Base-by-base conservation (phyloP, 2,113 vertebrate species). In the Casuarius casuarius region DNA sequence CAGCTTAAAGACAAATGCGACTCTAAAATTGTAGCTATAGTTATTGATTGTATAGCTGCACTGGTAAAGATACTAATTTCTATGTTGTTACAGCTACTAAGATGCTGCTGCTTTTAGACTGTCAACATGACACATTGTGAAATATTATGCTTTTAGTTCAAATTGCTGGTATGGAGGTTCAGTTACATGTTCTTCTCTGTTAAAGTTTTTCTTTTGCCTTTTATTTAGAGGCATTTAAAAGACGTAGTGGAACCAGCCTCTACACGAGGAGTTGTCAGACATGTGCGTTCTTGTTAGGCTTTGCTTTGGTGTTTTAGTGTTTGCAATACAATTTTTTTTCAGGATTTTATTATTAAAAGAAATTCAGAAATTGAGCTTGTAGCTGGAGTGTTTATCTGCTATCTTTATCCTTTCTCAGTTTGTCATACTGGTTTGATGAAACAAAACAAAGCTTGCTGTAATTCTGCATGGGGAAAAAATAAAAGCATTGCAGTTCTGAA, bases 391-490 rank as follows among this genome's bases (percentile, higher is more conserved):
- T 86, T 95, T 89, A 54, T 89, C 56, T 92, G 7, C 2, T 94
- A 11, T 54, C 91, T 90, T 35, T 59, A 73, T 84, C 9, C 0
- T 86, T 77, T 63, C 40, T 84, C 49, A 18, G 79, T 84, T 73
- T 89, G 33, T 86, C 28, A 4, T 35, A 38, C 66, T 77, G 13
- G 15, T 83, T 90, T 93, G 74, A n/a, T 56, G 84, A 87, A 94
- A 81, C 29, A 74, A 84, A 92, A 86, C 56, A 42, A 89, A 84
- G 42, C 28, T 87, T 84, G 15, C 54, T 76, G 52, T 87, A 84
- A n/a, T 75, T 92, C 31, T 72, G 2, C 10, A 19, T 49, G n/a
- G 31, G 56, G 14, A 28, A 59, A 79, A 40, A 18, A 9, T 51
- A 91, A 49, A 46, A 77, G 14, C 38, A 38, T 56, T 84, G 61